Evolutionary conservation across 1,140 invertebrate genomes (phyloP).

Genomic region (Globodera rostochiensis): DNA sequence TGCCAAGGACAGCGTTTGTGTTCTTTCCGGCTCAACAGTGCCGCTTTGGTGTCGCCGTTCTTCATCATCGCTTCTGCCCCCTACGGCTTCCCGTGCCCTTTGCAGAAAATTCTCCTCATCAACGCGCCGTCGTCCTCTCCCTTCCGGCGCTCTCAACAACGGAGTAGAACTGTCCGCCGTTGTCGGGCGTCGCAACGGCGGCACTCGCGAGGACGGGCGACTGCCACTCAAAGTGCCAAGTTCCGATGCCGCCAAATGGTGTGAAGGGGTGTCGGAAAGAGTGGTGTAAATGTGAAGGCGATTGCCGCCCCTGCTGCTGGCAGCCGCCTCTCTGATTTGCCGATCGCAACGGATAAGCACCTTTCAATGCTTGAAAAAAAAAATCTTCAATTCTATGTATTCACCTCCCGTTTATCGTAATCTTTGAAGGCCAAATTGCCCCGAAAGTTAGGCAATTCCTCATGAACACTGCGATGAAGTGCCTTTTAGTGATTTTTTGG

Average conservation of each 20-base stretch:
- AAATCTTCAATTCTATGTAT: too few species aligned
- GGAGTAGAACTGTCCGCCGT: not conserved
- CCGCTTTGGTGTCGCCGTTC: not conserved
- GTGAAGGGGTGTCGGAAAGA: not conserved
- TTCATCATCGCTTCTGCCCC: not conserved
- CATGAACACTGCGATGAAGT: not conserved
- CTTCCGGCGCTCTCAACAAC: not conserved
- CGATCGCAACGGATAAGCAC: constrained; percentile 4
- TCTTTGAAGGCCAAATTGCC: constrained; percentile 14
- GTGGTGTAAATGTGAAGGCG: constrained; percentile 12
- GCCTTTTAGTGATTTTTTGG: not conserved
- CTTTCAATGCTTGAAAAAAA: not conserved
- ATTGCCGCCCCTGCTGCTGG: not conserved
- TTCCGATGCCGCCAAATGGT: constrained; percentile 10
- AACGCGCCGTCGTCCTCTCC: not conserved
- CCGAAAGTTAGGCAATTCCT: constrained; percentile 11
- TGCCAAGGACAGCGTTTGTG: not conserved
- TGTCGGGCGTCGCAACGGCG: not conserved
- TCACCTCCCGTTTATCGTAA: constrained; percentile 12
- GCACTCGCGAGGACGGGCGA: not conserved
- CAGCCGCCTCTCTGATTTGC: constrained; percentile 12
- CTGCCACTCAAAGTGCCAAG: constrained; percentile 4
- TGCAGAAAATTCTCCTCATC: not conserved
- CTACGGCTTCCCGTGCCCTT: not conserved
- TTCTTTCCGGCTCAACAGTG: not conserved